Evolutionary conservation across 1,140 invertebrate genomes (phyloP).

Genomic region (Hylaeus anthracinus): DNA sequence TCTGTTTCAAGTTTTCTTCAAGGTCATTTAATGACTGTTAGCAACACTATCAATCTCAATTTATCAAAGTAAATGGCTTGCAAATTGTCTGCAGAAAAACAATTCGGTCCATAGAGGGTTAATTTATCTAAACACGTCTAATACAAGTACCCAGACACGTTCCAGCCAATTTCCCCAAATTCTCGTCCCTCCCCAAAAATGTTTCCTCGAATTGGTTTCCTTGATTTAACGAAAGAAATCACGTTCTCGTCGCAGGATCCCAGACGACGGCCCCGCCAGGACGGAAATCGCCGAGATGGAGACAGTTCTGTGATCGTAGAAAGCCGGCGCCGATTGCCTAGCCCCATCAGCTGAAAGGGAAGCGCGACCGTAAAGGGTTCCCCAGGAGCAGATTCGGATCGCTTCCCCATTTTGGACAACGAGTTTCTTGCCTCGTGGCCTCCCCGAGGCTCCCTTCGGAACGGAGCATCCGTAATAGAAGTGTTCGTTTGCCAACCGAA

Average conservation of each 20-base stretch:
- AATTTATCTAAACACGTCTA: too few species aligned
- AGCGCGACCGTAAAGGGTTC: conserved; percentile 1
- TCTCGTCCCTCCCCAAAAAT: too few species aligned
- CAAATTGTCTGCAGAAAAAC: too few species aligned
- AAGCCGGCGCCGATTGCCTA: conserved; percentile 51
- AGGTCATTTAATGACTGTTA: too few species aligned
- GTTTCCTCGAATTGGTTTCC: neutral
- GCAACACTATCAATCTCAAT: too few species aligned
- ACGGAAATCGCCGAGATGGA: conserved; percentile 93
- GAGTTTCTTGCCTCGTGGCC: conserved; percentile 39
- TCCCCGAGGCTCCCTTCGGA: conserved; percentile 20
- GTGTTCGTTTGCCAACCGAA: neutral
- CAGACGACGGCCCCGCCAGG: conserved; percentile 79
- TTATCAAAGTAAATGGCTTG: too few species aligned
- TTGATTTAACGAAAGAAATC: neutral
- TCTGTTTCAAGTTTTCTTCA: too few species aligned
- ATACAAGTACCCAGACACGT: too few species aligned
- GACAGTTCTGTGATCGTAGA: conserved; percentile 89
- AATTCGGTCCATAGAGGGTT: too few species aligned
- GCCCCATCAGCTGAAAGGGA: conserved; percentile 34
- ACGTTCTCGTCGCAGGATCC: conserved; percentile 58
- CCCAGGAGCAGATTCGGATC: conserved; percentile 13
- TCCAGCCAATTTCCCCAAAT: too few species aligned
- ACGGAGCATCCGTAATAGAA: conserved; percentile 16
- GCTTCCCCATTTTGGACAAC: conserved; percentile 42